Evolutionary conservation across 2,113 vertebrate genomes (phyloP).

Genomic region (Turnix velox): DNA sequence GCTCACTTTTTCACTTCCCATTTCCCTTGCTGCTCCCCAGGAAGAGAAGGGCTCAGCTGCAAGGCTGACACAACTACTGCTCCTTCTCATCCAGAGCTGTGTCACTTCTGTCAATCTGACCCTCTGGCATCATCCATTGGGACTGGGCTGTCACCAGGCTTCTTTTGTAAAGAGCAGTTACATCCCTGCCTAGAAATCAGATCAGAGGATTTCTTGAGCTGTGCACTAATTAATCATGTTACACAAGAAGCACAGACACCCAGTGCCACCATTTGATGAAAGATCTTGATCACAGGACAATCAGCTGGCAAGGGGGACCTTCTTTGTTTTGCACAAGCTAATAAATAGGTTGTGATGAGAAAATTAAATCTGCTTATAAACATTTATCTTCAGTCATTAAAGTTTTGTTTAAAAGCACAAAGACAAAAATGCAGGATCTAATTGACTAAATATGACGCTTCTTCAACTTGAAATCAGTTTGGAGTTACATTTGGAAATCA

Average conservation of each 20-base stretch:
- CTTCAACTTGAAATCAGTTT: not conserved
- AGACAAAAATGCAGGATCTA: conserved; percentile 19
- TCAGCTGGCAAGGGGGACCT: not conserved
- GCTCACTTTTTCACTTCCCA: not conserved
- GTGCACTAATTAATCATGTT: not conserved
- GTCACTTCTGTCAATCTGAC: not conserved
- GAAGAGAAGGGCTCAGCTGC: not conserved
- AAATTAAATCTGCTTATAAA: conserved; percentile 9
- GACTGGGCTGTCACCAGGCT: not conserved
- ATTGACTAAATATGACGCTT: not conserved
- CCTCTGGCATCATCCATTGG: not conserved
- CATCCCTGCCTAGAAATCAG: no score
- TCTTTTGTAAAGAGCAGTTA: not conserved
- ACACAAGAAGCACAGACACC: not conserved
- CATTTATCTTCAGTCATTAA: not conserved
- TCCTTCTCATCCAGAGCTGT: not conserved
- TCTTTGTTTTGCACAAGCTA: not conserved
- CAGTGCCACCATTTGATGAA: not conserved
- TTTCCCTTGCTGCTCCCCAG: not conserved
- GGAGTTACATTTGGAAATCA: not conserved
- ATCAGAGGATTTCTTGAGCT: not conserved
- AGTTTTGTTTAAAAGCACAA: not conserved
- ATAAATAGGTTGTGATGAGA: not conserved
- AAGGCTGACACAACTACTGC: not conserved
- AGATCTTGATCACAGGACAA: not conserved